A percentile compares a stretch with the other conserved stretches of the same genome.
Evolutionary conservation across 2,113 vertebrate genomes (phyloP).

Genomic region (Pelvicachromis taeniatus): DNA sequence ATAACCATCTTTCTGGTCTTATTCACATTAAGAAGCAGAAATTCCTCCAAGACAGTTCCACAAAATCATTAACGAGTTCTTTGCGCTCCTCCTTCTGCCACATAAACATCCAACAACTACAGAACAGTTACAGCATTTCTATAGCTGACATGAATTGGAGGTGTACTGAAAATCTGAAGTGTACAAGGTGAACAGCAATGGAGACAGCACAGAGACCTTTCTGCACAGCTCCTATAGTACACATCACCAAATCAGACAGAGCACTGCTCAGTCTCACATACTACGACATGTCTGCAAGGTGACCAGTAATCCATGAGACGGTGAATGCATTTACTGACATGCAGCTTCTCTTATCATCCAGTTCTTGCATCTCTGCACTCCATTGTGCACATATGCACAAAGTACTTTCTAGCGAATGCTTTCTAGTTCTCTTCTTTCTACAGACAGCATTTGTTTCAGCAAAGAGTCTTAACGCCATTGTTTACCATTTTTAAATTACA

Average conservation of each 20-base stretch:
- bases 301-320: background rate
- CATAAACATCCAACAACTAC: background rate
- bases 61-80: background rate
- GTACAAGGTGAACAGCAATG: background rate
- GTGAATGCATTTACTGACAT: background rate
- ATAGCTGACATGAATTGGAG: background rate
- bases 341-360: background rate
- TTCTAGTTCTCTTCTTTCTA: background rate
- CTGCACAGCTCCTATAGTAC: background rate
- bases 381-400: background rate
- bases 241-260: background rate
- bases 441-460: background rate
- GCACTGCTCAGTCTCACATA: background rate
- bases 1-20: background rate
- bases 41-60: rapidly evolving
- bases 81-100: background rate
- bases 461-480: background rate
- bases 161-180: background rate
- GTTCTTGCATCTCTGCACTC: background rate
- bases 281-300: background rate
- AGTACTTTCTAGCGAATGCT: background rate
- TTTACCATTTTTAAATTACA: background rate
- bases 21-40: background rate
- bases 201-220: background rate
- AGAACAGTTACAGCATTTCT: background rate